A percentile compares a stretch with the other conserved stretches of the same genome.
These are phyloP conservation scores for Irena cyanogastra DNA, from an alignment of 2,113 vertebrate genomes.

Conservation along the genomic window DNA sequence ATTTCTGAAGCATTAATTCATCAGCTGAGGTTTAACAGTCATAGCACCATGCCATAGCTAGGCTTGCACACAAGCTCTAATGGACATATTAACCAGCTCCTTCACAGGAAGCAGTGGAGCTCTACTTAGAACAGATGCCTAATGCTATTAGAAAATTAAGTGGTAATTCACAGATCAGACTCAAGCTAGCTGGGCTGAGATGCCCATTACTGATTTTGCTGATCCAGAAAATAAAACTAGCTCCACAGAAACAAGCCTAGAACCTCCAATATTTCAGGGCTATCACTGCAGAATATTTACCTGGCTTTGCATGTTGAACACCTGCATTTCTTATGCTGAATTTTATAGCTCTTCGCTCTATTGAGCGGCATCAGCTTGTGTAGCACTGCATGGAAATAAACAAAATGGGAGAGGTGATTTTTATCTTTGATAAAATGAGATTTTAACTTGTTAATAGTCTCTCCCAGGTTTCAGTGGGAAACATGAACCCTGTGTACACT, in stretches of 20 bases:
- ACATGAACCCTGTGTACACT: no score
- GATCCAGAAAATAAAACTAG: not conserved
- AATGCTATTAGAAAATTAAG: conserved; percentile 45
- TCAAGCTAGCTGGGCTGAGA: not conserved
- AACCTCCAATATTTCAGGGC: not conserved
- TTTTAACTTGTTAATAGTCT: not conserved
- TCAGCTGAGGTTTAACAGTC: not conserved
- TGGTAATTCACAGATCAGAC: conserved; percentile 1
- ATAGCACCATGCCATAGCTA: not conserved
- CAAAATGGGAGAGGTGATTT: not conserved
- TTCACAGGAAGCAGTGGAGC: not conserved
- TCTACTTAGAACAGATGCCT: not conserved
- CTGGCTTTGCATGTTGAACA: not conserved
- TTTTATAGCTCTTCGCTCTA: not conserved
- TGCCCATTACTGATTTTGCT: not conserved
- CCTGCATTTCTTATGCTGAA: not conserved
- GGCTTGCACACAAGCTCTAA: not conserved
- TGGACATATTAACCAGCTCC: not conserved
- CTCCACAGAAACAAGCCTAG: not conserved
- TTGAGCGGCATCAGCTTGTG: not conserved
- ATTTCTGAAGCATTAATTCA: not conserved
- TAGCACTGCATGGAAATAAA: not conserved
- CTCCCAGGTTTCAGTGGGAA: not conserved
- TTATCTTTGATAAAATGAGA: not conserved
- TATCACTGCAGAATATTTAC: not conserved